Evolutionary conservation across 2,113 vertebrate species (phyloP).

Genomic region (Thalassarche chlororhynchos): DNA sequence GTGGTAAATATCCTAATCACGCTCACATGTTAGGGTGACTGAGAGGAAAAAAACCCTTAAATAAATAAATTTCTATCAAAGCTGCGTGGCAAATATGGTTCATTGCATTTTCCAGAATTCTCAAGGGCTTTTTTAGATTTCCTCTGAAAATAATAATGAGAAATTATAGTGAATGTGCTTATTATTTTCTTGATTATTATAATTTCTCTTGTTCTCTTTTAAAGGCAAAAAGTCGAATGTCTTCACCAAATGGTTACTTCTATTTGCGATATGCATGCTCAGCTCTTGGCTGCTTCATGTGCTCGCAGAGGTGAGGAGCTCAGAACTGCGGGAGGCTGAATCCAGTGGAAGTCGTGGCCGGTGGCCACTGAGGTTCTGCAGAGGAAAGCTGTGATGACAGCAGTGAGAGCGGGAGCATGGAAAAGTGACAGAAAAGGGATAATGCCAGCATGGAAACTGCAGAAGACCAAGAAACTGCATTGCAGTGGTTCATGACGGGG

Average conservation of each 20-base stretch:
- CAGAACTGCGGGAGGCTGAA: neutral
- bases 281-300: neutral
- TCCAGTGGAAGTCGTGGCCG: neutral
- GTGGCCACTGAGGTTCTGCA: neutral
- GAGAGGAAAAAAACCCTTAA: neutral
- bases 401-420: neutral
- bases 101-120: neutral
- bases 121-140: neutral
- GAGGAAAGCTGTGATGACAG: neutral
- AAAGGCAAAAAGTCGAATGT: neutral
- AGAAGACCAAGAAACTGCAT: neutral
- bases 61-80: neutral
- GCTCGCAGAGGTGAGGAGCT: neutral
- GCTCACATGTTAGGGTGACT: neutral
- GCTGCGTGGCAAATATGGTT: neutral
- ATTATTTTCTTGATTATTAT: neutral
- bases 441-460: neutral
- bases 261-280: rapidly evolving
- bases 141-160: neutral
- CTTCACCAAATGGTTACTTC: neutral
- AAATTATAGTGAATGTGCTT: neutral
- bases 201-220: neutral
- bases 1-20: neutral
- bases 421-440: neutral
- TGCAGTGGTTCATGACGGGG: neutral